These are phyloP conservation scores for Ligdia adustata DNA, from an alignment of 2,888 invertebrate species.

Conservation along the genomic window DNA sequence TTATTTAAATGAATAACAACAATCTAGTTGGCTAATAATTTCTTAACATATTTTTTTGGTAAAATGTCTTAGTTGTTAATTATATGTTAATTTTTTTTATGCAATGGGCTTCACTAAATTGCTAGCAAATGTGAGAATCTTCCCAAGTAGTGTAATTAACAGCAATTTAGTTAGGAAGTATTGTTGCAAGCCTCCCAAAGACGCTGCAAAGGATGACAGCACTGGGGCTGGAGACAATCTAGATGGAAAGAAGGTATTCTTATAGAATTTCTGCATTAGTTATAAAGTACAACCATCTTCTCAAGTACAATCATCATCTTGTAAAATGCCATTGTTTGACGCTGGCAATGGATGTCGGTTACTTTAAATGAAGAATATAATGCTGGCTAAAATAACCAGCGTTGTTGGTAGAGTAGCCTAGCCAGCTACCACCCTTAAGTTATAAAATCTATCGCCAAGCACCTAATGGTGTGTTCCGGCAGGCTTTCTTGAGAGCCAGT, in stretches of 20 bases:
- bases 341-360: too few relatives aligned
- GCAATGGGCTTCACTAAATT: conserved; percentile 67
- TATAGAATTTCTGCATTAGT: too few relatives aligned
- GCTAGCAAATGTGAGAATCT: conserved; percentile 46
- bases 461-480: too few relatives aligned
- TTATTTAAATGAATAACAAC: conserved; percentile 9
- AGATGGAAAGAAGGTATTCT: conserved; percentile 36
- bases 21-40: conserved; percentile 59
- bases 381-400: too few relatives aligned
- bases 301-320: too few relatives aligned
- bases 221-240: conserved; percentile 3
- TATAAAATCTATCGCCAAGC: too few relatives aligned
- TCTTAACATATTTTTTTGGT: conserved; percentile 21
- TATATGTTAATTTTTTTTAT: conserved; percentile 47
- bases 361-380: too few relatives aligned
- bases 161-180: conserved; percentile 25
- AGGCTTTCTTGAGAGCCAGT: too few relatives aligned
- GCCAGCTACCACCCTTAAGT: too few relatives aligned
- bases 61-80: conserved; percentile 19
- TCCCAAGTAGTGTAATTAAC: conserved; percentile 33
- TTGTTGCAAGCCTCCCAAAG: conserved; percentile 22
- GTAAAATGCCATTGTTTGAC: too few relatives aligned
- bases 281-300: too few relatives aligned
- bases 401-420: too few relatives aligned
- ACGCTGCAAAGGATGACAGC: conserved; percentile 7